Conservation (phyloP, 2,888 invertebrate species). For the Caenorhabditis zanzibari region DNA sequence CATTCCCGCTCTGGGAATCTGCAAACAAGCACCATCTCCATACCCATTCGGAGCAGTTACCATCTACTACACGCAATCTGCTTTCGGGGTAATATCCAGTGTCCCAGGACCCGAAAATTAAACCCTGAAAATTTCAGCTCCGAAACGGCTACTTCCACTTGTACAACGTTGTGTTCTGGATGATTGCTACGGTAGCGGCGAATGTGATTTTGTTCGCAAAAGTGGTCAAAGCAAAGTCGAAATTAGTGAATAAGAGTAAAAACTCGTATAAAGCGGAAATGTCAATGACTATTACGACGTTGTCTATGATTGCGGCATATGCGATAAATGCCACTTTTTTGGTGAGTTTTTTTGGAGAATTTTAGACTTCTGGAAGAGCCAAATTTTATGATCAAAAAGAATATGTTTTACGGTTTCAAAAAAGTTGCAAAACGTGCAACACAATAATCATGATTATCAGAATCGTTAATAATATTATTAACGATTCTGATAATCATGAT, state of each 20-base stretch:
- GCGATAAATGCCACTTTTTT: slow-evolving; percentile 35
- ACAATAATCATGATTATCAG: too few relatives aligned
- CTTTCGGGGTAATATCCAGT: slow-evolving; percentile 25
- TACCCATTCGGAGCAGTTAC: slow-evolving; percentile 39
- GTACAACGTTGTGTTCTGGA: slow-evolving; percentile 42
- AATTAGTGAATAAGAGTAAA: slow-evolving; percentile 35
- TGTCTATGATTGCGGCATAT: slow-evolving; percentile 44
- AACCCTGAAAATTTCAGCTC: slow-evolving; percentile 27
- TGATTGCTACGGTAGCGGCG: slow-evolving; percentile 25
- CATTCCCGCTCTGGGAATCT: slow-evolving; percentile 40
- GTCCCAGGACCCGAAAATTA: not conserved
- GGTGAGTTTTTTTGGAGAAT: not conserved
- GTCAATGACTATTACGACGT: slow-evolving; percentile 43
- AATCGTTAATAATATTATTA: too few relatives aligned
- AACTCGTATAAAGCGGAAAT: slow-evolving; percentile 32
- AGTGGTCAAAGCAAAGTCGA: slow-evolving; percentile 28
- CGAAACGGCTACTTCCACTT: slow-evolving; percentile 50
- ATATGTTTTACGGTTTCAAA: too few relatives aligned
- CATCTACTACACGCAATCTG: slow-evolving; percentile 33
- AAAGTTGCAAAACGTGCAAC: too few relatives aligned
- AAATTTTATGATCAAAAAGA: too few relatives aligned
- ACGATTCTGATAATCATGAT: too few relatives aligned
- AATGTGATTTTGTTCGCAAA: slow-evolving; percentile 34
- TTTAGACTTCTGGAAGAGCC: not conserved
- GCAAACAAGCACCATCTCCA: slow-evolving; percentile 21